Evolutionary conservation across 2,888 invertebrate species (phyloP).

Genomic region (Caenorhabditis japonica): DNA sequence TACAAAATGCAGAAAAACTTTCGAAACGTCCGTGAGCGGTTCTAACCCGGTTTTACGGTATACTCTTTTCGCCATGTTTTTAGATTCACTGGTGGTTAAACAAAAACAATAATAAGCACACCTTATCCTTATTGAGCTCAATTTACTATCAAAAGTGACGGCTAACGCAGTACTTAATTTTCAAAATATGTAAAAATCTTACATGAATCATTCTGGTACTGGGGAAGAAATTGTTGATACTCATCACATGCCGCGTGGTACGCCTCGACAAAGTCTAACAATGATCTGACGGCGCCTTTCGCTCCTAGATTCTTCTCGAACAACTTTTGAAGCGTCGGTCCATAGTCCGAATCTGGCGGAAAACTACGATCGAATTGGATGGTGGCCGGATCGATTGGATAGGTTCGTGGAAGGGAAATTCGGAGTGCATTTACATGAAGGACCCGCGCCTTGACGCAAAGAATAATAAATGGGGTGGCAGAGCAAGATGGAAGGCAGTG

Average conservation of each 20-base stretch:
- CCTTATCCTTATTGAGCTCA: no score
- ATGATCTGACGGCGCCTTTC: neutral
- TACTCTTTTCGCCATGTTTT: no score
- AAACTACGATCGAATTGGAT: slow-evolving; percentile 60
- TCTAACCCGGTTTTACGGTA: no score
- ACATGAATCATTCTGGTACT: slow-evolving; percentile 23
- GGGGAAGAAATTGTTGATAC: slow-evolving; percentile 12
- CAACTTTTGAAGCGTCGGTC: slow-evolving; percentile 23
- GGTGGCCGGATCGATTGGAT: slow-evolving; percentile 49
- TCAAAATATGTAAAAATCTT: slow-evolving; percentile 1
- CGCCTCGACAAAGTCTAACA: slow-evolving; percentile 30
- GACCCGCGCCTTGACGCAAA: slow-evolving; percentile 38
- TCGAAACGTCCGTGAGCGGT: no score
- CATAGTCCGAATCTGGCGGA: slow-evolving; percentile 28
- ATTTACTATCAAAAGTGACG: no score
- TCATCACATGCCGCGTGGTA: slow-evolving; percentile 51
- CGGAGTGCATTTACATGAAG: slow-evolving; percentile 42
- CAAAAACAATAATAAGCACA: no score
- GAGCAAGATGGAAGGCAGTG: slow-evolving; percentile 54
- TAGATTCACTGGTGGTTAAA: no score
- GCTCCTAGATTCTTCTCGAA: slow-evolving; percentile 34
- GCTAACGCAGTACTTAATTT: neutral
- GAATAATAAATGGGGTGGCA: slow-evolving; percentile 45
- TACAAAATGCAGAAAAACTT: neutral
- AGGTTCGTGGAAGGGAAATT: slow-evolving; percentile 45